Base-by-base conservation (phyloP, 2,888 invertebrate genomes). In the Augiades crinisus region DNA sequence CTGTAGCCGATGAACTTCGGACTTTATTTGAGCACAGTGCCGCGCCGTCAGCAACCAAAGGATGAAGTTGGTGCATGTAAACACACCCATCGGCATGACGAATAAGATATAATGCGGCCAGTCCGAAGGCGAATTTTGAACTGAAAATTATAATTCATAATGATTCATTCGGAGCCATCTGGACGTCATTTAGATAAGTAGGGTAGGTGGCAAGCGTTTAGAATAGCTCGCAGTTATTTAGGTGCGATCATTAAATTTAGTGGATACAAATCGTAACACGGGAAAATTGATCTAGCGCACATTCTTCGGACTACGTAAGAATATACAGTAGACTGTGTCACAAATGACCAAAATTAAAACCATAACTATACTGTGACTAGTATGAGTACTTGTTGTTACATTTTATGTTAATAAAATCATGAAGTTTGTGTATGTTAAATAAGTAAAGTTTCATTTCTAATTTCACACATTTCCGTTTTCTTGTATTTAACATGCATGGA, bases 11-110 rank as follows among this genome's bases (percentile, higher is more conserved):
- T 91, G 92, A 60, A 95, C 94, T 78, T 95, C 95, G 0, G 92
- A 92, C 78, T 95, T 95, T 2, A 95, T 94, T 61, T 91, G 91
- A 58, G 92, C 92, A 67, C 94, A 95, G 65, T 95, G 93, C 6
- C 91, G 79, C 1, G 94, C 90, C 0, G 95, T 95, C 61, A 94
- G 78, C 54, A 92, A 75, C 81, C 95, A 95, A 10, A 95, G 81
- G 13, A 93, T 75, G 37, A 93, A 83, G 75, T 95, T 95, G n/a
- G 91, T 83, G 19, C 91, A 78, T 30, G 93, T 90, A 60, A 94
- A 88, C 4, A 94, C 56, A 0, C 92, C 92, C 71, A 94, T 84
- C 0, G 95, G 95, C 0, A 90, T 81, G 53, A 92, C 91, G 73
- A 94, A 94, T 72, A 92, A 93, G 40, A 94, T 76, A 63, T 92